Percentiles rank a stretch among this genome's conserved stretches.
These are phyloP conservation scores for Machimus rusticus DNA, from an alignment of 2,888 invertebrate species.

Conservation along the genomic window DNA sequence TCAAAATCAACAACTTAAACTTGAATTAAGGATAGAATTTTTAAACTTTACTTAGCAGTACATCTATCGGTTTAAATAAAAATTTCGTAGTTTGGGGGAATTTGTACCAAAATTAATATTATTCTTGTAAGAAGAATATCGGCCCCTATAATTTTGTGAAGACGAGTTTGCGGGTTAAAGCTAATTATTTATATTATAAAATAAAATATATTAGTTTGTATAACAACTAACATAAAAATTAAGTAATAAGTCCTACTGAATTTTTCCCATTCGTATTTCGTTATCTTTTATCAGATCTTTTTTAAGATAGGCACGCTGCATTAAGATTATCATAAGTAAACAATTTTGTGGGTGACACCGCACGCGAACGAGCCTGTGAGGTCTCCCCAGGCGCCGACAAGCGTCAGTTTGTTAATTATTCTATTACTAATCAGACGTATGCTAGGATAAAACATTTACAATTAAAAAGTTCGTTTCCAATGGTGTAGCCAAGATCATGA, in stretches of 20 bases:
- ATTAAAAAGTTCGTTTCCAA: background rate
- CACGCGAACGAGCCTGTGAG: background rate
- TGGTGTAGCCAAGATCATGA: background rate
- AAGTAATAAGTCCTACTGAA: background rate
- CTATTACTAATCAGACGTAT: background rate
- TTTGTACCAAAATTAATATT: too few species aligned
- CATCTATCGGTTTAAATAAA: too few species aligned
- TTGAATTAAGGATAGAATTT: too few species aligned
- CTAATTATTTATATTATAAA: too few species aligned
- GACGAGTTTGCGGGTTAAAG: too few species aligned
- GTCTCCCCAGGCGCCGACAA: background rate
- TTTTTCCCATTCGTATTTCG: background rate
- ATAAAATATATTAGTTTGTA: too few species aligned
- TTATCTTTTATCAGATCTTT: background rate
- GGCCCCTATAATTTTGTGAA: too few species aligned
- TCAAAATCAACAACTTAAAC: too few species aligned
- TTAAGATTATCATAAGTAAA: background rate
- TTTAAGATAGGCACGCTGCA: background rate
- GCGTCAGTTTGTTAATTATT: background rate
- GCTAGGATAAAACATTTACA: background rate
- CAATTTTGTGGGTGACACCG: background rate
- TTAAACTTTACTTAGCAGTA: too few species aligned
- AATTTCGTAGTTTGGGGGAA: too few species aligned
- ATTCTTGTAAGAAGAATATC: too few species aligned
- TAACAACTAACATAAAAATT: too few species aligned